A percentile compares a stretch with the other conserved stretches of the same genome.
phyloP scores from a whole-genome alignment of 2,888 invertebrate species.

The Lasioglossum vierecki region DNA sequence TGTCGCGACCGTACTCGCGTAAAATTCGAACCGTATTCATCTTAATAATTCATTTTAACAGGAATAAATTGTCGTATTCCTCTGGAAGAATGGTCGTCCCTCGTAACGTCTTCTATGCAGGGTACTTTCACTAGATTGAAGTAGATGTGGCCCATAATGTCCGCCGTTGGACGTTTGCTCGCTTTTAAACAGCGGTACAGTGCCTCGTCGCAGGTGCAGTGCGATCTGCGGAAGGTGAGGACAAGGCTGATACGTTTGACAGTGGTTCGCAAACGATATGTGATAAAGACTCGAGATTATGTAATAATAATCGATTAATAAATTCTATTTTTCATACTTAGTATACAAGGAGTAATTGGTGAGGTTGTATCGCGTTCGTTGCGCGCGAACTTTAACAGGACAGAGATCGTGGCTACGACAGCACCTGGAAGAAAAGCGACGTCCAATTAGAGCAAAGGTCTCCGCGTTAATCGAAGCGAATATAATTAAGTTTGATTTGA shows the following conservation, averaged over 20 bases:
- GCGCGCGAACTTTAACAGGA: conserved; percentile 91
- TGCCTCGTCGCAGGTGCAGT: conserved; percentile 94
- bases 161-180: conserved; percentile 89
- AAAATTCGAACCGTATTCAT: not conserved
- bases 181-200: conserved; percentile 92
- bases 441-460: not conserved
- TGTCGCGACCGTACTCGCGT: not conserved
- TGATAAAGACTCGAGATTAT: not conserved
- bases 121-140: conserved; percentile 92
- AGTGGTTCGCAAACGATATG: not conserved
- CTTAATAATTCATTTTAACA: conserved; percentile 63
- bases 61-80: conserved; percentile 65
- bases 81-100: conserved; percentile 32
- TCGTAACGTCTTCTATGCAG: conserved; percentile 87
- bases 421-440: conserved; percentile 85
- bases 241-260: not conserved
- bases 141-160: conserved; percentile 92
- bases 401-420: conserved; percentile 96
- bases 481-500: not conserved
- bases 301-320: not conserved
- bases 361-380: conserved; percentile 90
- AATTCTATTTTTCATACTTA: conserved; percentile 85
- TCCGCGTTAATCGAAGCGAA: not conserved
- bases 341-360: conserved; percentile 94
- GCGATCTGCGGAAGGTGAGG: conserved; percentile 86